A percentile compares a stretch with the other conserved stretches of the same genome.
Evolutionary conservation across 2,113 vertebrate genomes (phyloP).

Genomic region (Lophotis ruficrista): DNA sequence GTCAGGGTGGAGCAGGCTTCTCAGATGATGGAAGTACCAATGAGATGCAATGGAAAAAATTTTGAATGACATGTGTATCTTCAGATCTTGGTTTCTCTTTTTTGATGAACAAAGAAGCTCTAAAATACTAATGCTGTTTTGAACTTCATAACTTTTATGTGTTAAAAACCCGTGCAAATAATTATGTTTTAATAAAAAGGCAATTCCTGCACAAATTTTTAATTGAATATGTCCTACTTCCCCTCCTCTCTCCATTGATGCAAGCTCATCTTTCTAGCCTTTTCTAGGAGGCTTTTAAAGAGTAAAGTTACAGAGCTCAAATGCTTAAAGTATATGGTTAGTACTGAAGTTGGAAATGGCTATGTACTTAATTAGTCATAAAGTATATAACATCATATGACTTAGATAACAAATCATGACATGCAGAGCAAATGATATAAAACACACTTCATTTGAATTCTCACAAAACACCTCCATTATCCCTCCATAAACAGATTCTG

Average conservation of each 20-base stretch:
- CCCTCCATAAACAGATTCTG: not conserved
- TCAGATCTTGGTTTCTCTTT: not conserved
- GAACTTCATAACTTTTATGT: not conserved
- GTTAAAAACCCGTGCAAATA: not conserved
- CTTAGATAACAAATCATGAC: not conserved
- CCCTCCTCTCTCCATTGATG: not conserved
- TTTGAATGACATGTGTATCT: not conserved
- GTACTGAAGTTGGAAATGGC: not conserved
- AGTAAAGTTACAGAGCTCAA: not conserved
- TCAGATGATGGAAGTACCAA: not conserved
- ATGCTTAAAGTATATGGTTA: not conserved
- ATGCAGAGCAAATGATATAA: accelerated
- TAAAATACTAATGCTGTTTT: not conserved
- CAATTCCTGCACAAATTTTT: not conserved
- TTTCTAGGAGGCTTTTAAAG: not conserved
- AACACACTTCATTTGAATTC: not conserved
- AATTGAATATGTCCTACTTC: not conserved
- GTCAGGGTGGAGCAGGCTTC: not conserved
- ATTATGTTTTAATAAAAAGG: not conserved
- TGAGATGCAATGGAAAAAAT: not conserved
- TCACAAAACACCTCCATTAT: not conserved
- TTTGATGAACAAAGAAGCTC: not conserved
- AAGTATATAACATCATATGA: not conserved
- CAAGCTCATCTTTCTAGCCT: not conserved
- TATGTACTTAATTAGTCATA: not conserved